Percentiles rank a stretch among this genome's conserved stretches.
Evolutionary conservation across 30 jellyfish, hydroid and myxozoan genomes (phyloP).

Genomic region (Aurelia aurita): DNA sequence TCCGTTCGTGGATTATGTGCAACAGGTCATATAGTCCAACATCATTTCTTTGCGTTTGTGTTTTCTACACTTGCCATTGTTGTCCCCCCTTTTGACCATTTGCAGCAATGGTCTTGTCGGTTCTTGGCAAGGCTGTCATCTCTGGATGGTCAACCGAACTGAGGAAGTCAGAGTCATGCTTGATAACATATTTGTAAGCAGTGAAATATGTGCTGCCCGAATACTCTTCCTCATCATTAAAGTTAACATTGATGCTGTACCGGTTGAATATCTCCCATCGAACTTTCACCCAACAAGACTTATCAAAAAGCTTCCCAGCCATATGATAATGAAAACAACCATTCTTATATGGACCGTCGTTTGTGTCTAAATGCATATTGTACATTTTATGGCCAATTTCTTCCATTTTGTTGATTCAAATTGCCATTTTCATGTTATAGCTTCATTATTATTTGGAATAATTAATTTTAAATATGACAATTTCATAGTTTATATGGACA

Average conservation of each 20-base stretch:
- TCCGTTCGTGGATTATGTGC: too few relatives aligned
- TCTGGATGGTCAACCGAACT: constrained; percentile 6
- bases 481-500: too few relatives aligned
- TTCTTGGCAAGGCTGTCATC: neutral
- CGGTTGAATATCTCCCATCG: neutral
- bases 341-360: neutral
- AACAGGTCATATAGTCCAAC: too few relatives aligned
- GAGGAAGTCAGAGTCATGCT: neutral
- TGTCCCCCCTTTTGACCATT: too few relatives aligned
- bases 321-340: constrained; percentile 23
- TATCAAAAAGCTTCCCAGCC: constrained; percentile 12
- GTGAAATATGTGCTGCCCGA: constrained; percentile 2
- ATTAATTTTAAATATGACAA: too few relatives aligned
- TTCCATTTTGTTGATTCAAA: neutral
- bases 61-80: too few relatives aligned
- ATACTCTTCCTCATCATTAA: constrained; percentile 5
- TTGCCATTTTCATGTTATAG: too few relatives aligned
- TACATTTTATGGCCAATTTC: neutral
- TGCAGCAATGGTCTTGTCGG: too few relatives aligned
- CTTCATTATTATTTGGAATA: too few relatives aligned
- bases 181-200: constrained; percentile 1
- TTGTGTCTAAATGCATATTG: neutral
- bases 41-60: too few relatives aligned
- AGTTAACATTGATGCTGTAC: constrained; percentile 20
- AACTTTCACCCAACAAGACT: constrained; percentile 8